A percentile compares a stretch with the other conserved stretches of the same genome.
Conservation (phyloP, 2,113 vertebrate genomes). For the Hirundichthys speculiger region DNA sequence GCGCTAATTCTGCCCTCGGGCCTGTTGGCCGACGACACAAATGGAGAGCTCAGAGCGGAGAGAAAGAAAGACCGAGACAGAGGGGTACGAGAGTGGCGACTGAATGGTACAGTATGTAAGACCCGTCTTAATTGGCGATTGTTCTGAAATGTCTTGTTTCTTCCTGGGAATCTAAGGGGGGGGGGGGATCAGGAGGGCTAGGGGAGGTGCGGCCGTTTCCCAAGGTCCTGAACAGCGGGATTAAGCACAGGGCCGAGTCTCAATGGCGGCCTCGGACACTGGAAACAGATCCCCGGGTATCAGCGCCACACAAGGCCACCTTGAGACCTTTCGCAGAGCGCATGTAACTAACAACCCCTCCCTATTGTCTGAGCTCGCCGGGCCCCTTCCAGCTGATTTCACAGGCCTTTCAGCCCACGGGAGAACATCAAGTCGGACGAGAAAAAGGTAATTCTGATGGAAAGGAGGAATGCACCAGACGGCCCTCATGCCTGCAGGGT, state of each 20-base stretch:
- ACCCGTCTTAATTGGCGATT: conserved; percentile 82
- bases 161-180: conserved; percentile 74
- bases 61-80: conserved; percentile 43
- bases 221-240: conserved; percentile 83
- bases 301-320: conserved; percentile 70
- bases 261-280: conserved; percentile 74
- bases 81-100: conserved; percentile 28
- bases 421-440: conserved; percentile 59
- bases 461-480: conserved; percentile 74
- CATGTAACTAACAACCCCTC: conserved; percentile 72
- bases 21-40: conserved; percentile 70
- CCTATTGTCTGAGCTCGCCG: conserved; percentile 62
- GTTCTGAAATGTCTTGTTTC: conserved; percentile 77
- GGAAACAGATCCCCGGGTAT: conserved; percentile 76
- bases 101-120: conserved; percentile 79
- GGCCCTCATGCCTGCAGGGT: conserved; percentile 63
- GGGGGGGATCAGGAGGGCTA: conserved; percentile 38
- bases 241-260: conserved; percentile 77
- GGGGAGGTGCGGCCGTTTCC: conserved; percentile 69
- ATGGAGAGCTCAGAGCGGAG: conserved; percentile 48
- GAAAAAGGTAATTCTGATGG: conserved; percentile 78
- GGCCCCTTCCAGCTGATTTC: conserved; percentile 77
- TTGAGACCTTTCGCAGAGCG: conserved; percentile 70
- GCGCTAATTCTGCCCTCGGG: conserved; percentile 77
- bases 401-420: conserved; percentile 75